Percentiles rank a stretch among this genome's conserved stretches.
Conservation (phyloP, 2,113 vertebrate species). For the Pleuronectes platessa region DNA sequence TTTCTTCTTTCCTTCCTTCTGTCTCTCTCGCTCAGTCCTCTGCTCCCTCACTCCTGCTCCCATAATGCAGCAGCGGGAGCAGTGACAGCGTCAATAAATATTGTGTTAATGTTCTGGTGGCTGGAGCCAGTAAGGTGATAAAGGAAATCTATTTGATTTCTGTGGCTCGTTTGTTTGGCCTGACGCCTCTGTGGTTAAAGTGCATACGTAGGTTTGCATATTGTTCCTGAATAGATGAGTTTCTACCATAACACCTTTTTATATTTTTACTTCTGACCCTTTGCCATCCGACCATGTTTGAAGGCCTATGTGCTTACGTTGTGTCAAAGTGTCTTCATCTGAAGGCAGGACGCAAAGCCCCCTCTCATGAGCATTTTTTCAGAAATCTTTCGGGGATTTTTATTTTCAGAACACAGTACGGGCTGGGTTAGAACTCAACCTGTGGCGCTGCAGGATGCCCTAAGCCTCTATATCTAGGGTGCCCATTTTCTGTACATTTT, state of each 20-base stretch:
- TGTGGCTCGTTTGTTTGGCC: conserved; percentile 59
- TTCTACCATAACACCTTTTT: neutral
- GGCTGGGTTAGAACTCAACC: too few species aligned
- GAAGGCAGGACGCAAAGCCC: too few species aligned
- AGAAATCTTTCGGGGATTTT: too few species aligned
- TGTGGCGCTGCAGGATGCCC: too few species aligned
- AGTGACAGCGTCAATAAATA: conserved; percentile 74
- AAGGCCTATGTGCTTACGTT: too few species aligned
- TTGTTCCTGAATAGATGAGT: neutral
- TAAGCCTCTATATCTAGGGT: too few species aligned
- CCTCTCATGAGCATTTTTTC: too few species aligned
- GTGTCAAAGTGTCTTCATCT: too few species aligned
- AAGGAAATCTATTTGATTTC: conserved; percentile 72
- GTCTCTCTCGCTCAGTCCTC: neutral
- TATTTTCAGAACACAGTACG: too few species aligned
- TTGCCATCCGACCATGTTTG: neutral
- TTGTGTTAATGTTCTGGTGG: conserved; percentile 68
- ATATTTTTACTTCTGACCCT: neutral
- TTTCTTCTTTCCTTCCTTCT: conserved; percentile 22
- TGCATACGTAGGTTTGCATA: neutral
- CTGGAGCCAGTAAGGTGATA: conserved; percentile 70
- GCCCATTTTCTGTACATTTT: too few species aligned
- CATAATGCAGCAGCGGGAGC: conserved; percentile 61
- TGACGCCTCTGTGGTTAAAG: conserved; percentile 19
- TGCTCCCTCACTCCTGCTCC: conserved; percentile 28